Conservation (phyloP, 2,797 vertebrate genomes). For the Pantherophis vulpinus region DNA sequence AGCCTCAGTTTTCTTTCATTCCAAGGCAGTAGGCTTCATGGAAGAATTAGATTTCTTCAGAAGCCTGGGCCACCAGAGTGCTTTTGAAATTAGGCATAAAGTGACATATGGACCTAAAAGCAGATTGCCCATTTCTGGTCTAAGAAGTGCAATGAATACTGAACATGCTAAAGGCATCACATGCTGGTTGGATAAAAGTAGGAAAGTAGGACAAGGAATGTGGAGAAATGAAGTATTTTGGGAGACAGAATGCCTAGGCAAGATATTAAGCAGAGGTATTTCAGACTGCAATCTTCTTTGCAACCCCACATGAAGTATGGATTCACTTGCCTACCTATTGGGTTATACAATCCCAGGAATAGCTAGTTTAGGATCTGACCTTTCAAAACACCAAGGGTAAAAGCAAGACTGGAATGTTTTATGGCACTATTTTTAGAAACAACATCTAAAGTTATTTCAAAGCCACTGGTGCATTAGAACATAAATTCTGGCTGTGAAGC, state of each 20-base stretch:
- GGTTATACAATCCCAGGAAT: not conserved
- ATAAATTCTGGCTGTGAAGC: slow-evolving; percentile 14
- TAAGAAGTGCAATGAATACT: not conserved
- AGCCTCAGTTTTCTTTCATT: not conserved
- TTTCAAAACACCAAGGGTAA: not conserved
- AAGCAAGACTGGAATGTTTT: slow-evolving; percentile 1
- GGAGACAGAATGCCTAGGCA: not conserved
- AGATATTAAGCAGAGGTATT: no score
- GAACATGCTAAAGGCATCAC: not conserved
- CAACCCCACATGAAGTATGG: not conserved
- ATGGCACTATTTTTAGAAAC: slow-evolving; percentile 14
- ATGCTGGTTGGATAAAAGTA: not conserved
- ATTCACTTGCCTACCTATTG: not conserved
- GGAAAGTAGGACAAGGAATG: not conserved
- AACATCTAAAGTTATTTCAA: not conserved
- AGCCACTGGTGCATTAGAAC: slow-evolving; percentile 8
- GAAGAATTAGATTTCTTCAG: not conserved
- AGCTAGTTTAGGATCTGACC: not conserved
- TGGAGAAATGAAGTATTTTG: not conserved
- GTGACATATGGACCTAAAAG: not conserved
- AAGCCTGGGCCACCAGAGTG: not conserved
- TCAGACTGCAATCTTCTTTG: not conserved
- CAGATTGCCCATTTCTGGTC: not conserved
- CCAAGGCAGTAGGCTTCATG: not conserved
- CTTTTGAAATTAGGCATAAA: not conserved